These are phyloP conservation scores for Melanostoma scalare DNA, from an alignment of 2,888 invertebrate species.

Conservation along the genomic window DNA sequence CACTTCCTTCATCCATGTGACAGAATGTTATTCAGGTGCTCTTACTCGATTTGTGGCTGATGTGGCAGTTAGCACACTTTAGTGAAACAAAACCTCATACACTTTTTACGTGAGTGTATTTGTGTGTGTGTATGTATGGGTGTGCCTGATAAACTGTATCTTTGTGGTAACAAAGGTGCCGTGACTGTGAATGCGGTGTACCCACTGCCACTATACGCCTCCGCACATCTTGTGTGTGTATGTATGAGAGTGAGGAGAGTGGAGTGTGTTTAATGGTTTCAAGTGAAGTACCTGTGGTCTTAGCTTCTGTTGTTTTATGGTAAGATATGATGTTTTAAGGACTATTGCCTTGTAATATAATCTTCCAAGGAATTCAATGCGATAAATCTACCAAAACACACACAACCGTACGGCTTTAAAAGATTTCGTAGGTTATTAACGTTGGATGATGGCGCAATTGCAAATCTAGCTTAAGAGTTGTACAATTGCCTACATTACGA, in stretches of 20 bases:
- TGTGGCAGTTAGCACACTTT: constrained; percentile 62
- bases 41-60: constrained; percentile 52
- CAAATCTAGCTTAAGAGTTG: neutral
- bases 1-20: constrained; percentile 7
- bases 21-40: constrained; percentile 48
- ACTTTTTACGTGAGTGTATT: neutral
- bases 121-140: neutral
- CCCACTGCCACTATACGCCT: neutral
- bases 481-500: neutral
- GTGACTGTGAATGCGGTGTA: neutral
- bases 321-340: constrained; percentile 50
- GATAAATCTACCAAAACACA: constrained; percentile 6
- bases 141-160: constrained; percentile 14
- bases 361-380: constrained; percentile 43
- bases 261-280: neutral
- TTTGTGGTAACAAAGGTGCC: constrained; percentile 45
- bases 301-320: constrained; percentile 52
- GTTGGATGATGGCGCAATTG: neutral
- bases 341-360: constrained; percentile 44
- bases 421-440: neutral
- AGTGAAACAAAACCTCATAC: constrained; percentile 50
- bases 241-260: constrained; percentile 15
- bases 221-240: neutral
- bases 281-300: constrained; percentile 6
- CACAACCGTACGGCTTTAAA: constrained; percentile 17